These are phyloP conservation scores for Bombus huntii DNA, from an alignment of 1,140 invertebrate genomes.

Conservation along the genomic window DNA sequence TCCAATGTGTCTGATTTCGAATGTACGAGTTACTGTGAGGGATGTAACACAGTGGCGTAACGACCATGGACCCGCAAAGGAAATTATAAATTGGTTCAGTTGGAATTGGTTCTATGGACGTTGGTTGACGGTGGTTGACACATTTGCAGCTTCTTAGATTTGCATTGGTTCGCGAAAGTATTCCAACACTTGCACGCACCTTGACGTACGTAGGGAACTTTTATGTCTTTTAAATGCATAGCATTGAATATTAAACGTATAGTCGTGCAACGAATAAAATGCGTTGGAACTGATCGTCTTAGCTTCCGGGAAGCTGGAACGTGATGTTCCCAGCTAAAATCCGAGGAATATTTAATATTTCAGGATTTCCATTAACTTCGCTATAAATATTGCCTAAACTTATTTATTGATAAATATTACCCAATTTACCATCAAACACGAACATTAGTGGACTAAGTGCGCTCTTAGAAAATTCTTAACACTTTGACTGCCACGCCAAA, in stretches of 20 bases:
- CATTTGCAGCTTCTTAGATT: not conserved
- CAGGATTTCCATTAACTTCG: not conserved
- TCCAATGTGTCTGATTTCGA: not conserved
- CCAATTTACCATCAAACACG: not conserved
- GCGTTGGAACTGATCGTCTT: too few relatives aligned
- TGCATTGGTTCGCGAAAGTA: too few relatives aligned
- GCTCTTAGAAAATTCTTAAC: too few relatives aligned
- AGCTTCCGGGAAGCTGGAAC: too few relatives aligned
- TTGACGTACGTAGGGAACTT: too few relatives aligned
- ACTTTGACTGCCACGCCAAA: too few relatives aligned
- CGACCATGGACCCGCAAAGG: not conserved
- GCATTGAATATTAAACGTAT: too few relatives aligned
- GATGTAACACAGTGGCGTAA: not conserved
- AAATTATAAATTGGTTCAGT: not conserved
- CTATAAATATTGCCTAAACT: not conserved
- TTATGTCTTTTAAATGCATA: too few relatives aligned
- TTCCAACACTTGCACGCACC: too few relatives aligned
- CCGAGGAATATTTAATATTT: too few relatives aligned
- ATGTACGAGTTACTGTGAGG: not conserved
- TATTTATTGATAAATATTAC: not conserved
- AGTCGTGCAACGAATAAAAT: too few relatives aligned
- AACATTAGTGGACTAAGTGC: accelerated
- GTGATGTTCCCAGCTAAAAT: too few relatives aligned
- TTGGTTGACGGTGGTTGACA: not conserved
- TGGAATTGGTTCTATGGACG: not conserved